Evolutionary conservation across 2,888 invertebrate genomes (phyloP).

Genomic region (Trilocha varians): DNA sequence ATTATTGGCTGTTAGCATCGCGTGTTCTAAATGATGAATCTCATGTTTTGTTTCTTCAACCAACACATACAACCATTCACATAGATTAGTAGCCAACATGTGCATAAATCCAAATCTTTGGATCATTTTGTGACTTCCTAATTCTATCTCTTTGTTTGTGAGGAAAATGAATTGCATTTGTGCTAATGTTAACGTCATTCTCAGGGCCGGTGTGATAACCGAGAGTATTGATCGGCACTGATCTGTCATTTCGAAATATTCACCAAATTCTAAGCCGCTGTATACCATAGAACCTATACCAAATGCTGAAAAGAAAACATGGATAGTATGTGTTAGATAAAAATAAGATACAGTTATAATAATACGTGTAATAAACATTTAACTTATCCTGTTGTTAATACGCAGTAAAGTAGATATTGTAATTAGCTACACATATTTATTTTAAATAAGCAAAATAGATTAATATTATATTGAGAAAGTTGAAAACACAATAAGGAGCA

Average conservation of each 20-base stretch:
- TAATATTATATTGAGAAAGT: no score
- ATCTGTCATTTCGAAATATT: slow-evolving; percentile 81
- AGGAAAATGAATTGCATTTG: slow-evolving; percentile 96
- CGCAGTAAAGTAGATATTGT: no score
- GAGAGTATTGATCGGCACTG: slow-evolving; percentile 76
- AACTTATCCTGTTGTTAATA: no score
- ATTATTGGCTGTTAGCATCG: slow-evolving; percentile 24
- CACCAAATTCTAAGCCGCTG: slow-evolving; percentile 80
- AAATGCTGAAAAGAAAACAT: slow-evolving; percentile 37
- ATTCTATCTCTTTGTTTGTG: slow-evolving; percentile 81
- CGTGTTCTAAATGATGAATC: slow-evolving; percentile 79
- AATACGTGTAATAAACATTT: no score
- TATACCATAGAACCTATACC: slow-evolving; percentile 82
- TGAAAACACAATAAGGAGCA: no score
- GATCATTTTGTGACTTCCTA: slow-evolving; percentile 78
- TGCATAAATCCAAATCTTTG: slow-evolving; percentile 95
- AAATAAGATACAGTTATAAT: not conserved
- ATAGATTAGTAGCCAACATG: slow-evolving; percentile 92
- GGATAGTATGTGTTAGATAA: not conserved
- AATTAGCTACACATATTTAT: no score
- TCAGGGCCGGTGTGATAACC: slow-evolving; percentile 86
- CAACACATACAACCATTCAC: slow-evolving; percentile 92
- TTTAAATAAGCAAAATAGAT: no score
- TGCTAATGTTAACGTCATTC: slow-evolving; percentile 87
- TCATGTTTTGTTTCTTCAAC: slow-evolving; percentile 93